These are phyloP conservation scores for Eulithis prunata DNA, from an alignment of 2,888 invertebrate species.

Conservation along the genomic window DNA sequence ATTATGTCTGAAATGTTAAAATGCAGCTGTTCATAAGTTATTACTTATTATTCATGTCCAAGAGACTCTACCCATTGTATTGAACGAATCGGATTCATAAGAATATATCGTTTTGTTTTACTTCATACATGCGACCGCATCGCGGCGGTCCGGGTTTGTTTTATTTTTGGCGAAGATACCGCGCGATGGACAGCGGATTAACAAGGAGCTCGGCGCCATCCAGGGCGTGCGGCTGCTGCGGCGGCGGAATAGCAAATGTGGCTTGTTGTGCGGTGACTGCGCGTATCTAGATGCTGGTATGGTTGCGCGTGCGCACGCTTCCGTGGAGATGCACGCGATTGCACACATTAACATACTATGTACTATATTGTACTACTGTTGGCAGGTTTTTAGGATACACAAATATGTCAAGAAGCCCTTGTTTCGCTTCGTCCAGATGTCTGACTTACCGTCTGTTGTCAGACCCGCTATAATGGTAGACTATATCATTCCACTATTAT, in stretches of 20 bases:
- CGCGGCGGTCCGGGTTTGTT: constrained; percentile 50
- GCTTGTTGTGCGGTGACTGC: constrained; percentile 59
- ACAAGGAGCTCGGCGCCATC: constrained; percentile 75
- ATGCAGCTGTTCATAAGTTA: constrained; percentile 35
- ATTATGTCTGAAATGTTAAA: constrained; percentile 25
- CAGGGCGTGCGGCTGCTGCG: constrained; percentile 54
- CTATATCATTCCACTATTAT: too few species aligned
- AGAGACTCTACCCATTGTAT: constrained; percentile 52
- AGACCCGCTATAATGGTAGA: too few species aligned
- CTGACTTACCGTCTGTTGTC: too few species aligned
- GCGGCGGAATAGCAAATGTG: constrained; percentile 72
- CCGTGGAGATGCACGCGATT: constrained; percentile 63
- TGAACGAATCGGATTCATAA: constrained; percentile 53
- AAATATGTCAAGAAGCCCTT: neutral
- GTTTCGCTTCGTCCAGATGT: neutral
- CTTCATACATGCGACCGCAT: constrained; percentile 40
- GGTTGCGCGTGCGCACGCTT: constrained; percentile 54
- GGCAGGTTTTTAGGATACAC: constrained; percentile 41
- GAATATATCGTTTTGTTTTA: constrained; percentile 49
- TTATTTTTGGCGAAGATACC: constrained; percentile 64
- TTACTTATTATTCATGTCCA: constrained; percentile 35
- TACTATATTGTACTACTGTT: constrained; percentile 28
- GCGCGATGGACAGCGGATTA: constrained; percentile 77
- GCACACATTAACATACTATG: constrained; percentile 60
- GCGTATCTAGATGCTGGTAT: constrained; percentile 61